A percentile compares a stretch with the other conserved stretches of the same genome.
phyloP scores from a whole-genome alignment of 2,797 vertebrate species.

The Cephalopachus bancanus region DNA sequence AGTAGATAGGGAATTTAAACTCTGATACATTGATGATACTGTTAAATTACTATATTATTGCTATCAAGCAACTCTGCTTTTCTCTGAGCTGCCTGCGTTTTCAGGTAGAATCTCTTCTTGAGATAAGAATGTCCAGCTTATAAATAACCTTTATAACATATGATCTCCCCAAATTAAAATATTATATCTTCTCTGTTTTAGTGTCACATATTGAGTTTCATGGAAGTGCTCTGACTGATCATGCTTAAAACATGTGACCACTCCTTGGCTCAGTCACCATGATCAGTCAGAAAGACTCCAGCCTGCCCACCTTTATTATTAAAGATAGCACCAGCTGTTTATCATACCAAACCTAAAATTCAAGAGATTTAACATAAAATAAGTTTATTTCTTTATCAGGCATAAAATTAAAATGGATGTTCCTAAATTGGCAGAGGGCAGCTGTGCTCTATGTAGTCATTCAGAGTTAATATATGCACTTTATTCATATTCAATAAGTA shows the following conservation, averaged over 20 bases:
- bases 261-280: background rate
- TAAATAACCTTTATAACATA: background rate
- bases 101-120: background rate
- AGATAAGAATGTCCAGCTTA: background rate
- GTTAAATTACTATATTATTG: background rate
- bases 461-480: background rate
- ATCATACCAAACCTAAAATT: background rate
- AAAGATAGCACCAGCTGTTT: background rate
- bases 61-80: background rate
- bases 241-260: background rate
- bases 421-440: background rate
- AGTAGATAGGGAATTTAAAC: constrained; percentile 29
- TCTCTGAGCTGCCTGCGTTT: background rate
- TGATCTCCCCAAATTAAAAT: constrained; percentile 23
- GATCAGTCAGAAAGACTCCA: background rate
- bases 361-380: background rate
- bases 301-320: background rate
- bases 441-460: background rate
- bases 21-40: background rate
- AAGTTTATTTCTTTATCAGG: background rate
- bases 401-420: background rate
- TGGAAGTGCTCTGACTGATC: background rate
- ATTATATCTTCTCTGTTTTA: background rate
- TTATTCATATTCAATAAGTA: background rate
- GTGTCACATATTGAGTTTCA: background rate